Conservation (phyloP, 2,113 vertebrate species). For the Phalacrocorax brasilianus region DNA sequence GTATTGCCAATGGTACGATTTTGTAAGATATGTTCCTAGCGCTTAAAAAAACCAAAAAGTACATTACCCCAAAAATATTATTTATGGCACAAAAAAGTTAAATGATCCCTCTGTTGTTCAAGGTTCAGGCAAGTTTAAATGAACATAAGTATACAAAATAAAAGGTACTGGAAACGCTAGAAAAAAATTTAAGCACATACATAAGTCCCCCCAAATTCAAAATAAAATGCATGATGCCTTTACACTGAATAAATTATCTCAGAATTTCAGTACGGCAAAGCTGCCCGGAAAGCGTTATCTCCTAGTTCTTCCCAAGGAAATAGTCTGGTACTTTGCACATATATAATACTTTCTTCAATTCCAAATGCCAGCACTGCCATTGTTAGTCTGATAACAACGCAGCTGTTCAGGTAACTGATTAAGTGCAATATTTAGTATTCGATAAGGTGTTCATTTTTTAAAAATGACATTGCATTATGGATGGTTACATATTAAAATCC, state of each 20-base stretch:
- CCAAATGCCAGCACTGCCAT: conserved; percentile 62
- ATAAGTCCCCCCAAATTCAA: conserved; percentile 59
- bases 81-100: conserved; percentile 80
- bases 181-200: conserved; percentile 71
- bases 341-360: conserved; percentile 51
- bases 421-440: conserved; percentile 76
- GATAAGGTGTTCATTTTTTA: conserved; percentile 46
- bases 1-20: conserved; percentile 57
- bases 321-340: conserved; percentile 59
- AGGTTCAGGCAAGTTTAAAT: conserved; percentile 72
- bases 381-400: conserved; percentile 50
- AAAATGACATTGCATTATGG: conserved; percentile 61
- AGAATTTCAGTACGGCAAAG: conserved; percentile 56
- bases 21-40: conserved; percentile 61
- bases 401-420: conserved; percentile 64
- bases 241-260: conserved; percentile 67
- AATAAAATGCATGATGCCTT: conserved; percentile 52
- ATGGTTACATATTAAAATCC: conserved; percentile 62
- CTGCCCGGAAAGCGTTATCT: conserved; percentile 39
- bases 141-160: conserved; percentile 77
- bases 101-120: conserved; percentile 72
- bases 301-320: conserved; percentile 52
- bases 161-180: conserved; percentile 74
- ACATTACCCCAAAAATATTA: conserved; percentile 78
- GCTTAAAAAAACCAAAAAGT: conserved; percentile 74